phyloP scores from a whole-genome alignment of 2,888 invertebrate species.

The Arge pagana region DNA sequence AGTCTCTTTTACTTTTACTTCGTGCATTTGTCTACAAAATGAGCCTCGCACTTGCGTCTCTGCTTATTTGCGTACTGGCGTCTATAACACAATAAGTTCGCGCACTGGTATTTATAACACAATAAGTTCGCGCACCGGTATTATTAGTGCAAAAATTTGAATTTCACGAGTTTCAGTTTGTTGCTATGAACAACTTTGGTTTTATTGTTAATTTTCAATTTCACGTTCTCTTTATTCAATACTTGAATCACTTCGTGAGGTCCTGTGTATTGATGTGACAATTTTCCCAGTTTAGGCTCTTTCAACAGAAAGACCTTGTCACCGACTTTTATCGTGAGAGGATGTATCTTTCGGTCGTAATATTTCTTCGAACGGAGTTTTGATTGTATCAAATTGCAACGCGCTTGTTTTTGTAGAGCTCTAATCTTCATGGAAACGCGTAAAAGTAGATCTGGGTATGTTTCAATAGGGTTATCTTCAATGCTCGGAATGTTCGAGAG shows the following conservation, averaged over 20 bases:
- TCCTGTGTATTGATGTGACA: slow-evolving; percentile 1
- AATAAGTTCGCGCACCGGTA: too few species aligned
- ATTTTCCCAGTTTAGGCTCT: too few species aligned
- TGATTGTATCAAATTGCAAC: slow-evolving; percentile 28
- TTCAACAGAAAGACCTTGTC: background rate
- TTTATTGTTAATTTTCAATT: background rate
- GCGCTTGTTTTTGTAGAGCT: slow-evolving; percentile 30
- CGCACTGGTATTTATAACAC: too few species aligned
- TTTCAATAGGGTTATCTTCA: slow-evolving; percentile 27
- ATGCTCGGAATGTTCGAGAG: background rate
- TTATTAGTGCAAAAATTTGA: too few species aligned
- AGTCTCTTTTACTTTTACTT: too few species aligned
- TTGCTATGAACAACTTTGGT: slow-evolving; percentile 10
- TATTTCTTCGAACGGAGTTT: background rate
- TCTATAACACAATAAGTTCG: too few species aligned
- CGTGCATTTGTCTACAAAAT: too few species aligned
- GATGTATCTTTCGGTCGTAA: background rate
- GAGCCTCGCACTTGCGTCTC: too few species aligned
- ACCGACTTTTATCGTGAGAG: background rate
- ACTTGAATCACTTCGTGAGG: background rate
- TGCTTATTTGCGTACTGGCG: too few species aligned
- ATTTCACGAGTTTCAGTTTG: background rate
- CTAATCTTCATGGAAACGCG: slow-evolving; percentile 28
- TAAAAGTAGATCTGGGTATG: slow-evolving; percentile 28
- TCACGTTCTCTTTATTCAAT: too few species aligned